Evolutionary conservation across 2,888 invertebrate species (phyloP).

Genomic region (Caenorhabditis uteleia): DNA sequence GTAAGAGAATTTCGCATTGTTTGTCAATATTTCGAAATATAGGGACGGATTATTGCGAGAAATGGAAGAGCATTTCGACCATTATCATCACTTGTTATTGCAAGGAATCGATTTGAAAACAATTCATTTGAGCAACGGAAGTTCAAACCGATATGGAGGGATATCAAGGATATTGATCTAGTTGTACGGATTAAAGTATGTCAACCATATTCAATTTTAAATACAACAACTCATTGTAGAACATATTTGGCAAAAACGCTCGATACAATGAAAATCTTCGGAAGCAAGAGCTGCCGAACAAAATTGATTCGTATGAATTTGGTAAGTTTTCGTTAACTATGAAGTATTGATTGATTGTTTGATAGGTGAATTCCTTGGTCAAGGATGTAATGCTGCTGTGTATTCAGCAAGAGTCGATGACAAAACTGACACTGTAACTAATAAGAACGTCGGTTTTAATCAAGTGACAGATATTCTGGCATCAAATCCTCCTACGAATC

Average conservation of each 20-base stretch:
- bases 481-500: constrained; percentile 7
- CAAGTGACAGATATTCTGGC: constrained; percentile 23
- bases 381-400: constrained; percentile 67
- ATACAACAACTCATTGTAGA: constrained; percentile 20
- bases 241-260: constrained; percentile 49
- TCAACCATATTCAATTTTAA: not conserved
- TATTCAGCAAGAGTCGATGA: constrained; percentile 50
- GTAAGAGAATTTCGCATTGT: constrained; percentile 4
- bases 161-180: constrained; percentile 18
- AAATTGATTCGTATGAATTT: constrained; percentile 62
- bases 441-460: constrained; percentile 16
- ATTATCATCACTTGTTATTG: constrained; percentile 40
- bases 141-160: constrained; percentile 14
- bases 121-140: constrained; percentile 7
- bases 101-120: constrained; percentile 29
- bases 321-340: too few relatives aligned
- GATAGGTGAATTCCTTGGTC: constrained; percentile 60
- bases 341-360: not conserved
- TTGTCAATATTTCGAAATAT: not conserved
- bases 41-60: constrained; percentile 34
- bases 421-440: not conserved
- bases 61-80: constrained; percentile 43
- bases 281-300: constrained; percentile 44
- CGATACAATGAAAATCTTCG: constrained; percentile 60
- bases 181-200: constrained; percentile 45